These are phyloP conservation scores for Aplocera efformata DNA, from an alignment of 2,888 invertebrate species.

Conservation along the genomic window DNA sequence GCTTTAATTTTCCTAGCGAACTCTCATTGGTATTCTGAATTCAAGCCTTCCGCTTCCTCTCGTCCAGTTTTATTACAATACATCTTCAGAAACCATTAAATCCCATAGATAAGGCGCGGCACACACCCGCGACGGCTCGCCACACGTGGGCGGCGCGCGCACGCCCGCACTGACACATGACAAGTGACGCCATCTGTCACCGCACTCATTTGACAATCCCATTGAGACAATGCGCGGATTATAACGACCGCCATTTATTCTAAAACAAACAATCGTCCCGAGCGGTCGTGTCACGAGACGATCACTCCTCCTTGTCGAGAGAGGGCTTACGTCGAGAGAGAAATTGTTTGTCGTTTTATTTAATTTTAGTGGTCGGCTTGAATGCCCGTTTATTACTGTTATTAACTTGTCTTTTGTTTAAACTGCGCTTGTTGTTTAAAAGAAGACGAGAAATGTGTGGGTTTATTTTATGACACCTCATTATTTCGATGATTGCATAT, in stretches of 20 bases:
- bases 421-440: slow-evolving; percentile 2
- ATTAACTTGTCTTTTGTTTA: slow-evolving; percentile 14
- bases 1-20: too few relatives aligned
- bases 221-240: slow-evolving; percentile 31
- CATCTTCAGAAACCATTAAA: slow-evolving; percentile 12
- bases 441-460: slow-evolving; percentile 4
- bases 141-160: slow-evolving; percentile 20
- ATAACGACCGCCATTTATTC: slow-evolving; percentile 27
- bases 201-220: slow-evolving; percentile 22
- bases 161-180: slow-evolving; percentile 27
- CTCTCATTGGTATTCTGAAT: too few relatives aligned
- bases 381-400: slow-evolving; percentile 10
- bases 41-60: slow-evolving; percentile 9
- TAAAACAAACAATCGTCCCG: slow-evolving; percentile 26
- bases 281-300: slow-evolving; percentile 27
- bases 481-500: slow-evolving; percentile 2
- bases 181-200: slow-evolving; percentile 35
- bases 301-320: slow-evolving; percentile 32
- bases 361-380: slow-evolving; percentile 11
- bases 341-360: slow-evolving; percentile 20
- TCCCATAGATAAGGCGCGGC: slow-evolving; percentile 10
- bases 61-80: slow-evolving; percentile 16
- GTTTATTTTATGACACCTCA: slow-evolving; percentile 4
- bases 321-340: slow-evolving; percentile 13
- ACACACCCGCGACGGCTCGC: too few relatives aligned